phyloP scores from a whole-genome alignment of 2,797 vertebrate species.

The Clarias fuscus region DNA sequence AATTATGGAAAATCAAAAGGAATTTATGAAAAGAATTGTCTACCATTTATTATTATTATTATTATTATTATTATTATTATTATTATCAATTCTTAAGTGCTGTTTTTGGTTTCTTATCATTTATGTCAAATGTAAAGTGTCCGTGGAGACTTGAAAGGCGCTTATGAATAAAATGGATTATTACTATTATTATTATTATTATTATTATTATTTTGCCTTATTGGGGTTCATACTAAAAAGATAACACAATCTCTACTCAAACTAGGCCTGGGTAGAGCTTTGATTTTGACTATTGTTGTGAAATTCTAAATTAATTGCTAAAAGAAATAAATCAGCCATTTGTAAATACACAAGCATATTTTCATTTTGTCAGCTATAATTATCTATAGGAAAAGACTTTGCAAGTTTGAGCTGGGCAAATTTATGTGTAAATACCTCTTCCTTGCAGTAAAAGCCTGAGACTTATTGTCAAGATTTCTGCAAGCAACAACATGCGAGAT shows the following conservation, averaged over 20 bases:
- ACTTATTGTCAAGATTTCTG: conserved; percentile 11
- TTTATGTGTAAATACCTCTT: background rate
- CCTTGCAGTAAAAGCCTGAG: background rate
- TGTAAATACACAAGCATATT: background rate
- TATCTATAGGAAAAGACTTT: background rate
- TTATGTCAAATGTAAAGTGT: no score
- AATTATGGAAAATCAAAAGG: no score
- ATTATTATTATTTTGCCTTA: background rate
- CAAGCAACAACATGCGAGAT: conserved; percentile 5
- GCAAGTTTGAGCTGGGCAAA: conserved; percentile 9
- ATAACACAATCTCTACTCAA: background rate
- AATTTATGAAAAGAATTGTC: no score
- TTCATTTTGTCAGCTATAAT: background rate
- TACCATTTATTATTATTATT: no score
- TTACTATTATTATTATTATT: no score
- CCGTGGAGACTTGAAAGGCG: no score
- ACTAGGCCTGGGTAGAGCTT: background rate
- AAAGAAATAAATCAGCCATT: background rate
- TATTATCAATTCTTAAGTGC: no score
- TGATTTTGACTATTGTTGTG: background rate
- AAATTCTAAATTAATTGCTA: background rate
- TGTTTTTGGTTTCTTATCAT: no score
- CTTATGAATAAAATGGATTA: no score
- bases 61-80: no score
- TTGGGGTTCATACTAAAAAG: background rate